Percentiles rank a stretch among this genome's conserved stretches.
Conservation (phyloP, 2,113 vertebrate genomes). For the Strix uralensis region DNA sequence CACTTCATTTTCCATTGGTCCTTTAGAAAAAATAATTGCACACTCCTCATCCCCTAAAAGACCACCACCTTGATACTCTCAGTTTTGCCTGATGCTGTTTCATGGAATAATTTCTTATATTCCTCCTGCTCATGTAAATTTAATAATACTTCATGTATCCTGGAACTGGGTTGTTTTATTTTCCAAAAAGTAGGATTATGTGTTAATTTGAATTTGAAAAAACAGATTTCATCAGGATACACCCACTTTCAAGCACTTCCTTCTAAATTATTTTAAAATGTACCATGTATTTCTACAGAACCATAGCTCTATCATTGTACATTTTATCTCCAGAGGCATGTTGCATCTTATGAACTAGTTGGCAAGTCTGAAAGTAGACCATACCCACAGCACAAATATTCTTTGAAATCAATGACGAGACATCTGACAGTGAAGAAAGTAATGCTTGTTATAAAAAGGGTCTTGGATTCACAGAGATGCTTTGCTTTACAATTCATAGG, state of each 20-base stretch:
- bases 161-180: background rate
- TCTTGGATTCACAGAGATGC: background rate
- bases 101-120: background rate
- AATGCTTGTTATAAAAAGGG: background rate
- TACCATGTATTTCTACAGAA: fast-evolving
- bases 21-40: background rate
- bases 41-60: background rate
- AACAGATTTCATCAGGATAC: fast-evolving
- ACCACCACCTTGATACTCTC: no score
- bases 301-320: fast-evolving
- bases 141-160: background rate
- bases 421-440: background rate
- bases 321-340: background rate
- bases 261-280: background rate
- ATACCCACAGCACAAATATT: background rate
- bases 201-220: background rate
- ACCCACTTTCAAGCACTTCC: background rate
- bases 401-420: background rate
- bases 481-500: background rate
- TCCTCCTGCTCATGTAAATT: background rate
- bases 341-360: background rate
- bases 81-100: background rate
- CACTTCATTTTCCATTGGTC: background rate
- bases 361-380: background rate
- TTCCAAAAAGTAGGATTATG: background rate